Conservation (phyloP, 2,888 invertebrate species). For the Brenthis ino region DNA sequence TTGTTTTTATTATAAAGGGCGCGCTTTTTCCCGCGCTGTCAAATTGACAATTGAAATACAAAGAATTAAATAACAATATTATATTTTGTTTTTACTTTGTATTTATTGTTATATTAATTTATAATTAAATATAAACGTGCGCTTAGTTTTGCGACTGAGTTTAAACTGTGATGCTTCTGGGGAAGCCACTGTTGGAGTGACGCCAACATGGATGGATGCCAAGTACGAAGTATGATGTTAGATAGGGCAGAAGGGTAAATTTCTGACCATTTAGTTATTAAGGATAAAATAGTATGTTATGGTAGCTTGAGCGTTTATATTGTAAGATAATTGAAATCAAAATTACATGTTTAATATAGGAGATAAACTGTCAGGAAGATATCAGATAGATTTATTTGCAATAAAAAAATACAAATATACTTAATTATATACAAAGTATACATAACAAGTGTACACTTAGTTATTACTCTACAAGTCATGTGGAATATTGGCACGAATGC, state of each 20-base stretch:
- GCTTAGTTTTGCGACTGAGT: constrained; percentile 54
- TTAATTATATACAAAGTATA: too few relatives aligned
- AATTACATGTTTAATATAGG: too few relatives aligned
- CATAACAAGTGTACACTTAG: too few relatives aligned
- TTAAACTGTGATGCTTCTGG: constrained; percentile 58
- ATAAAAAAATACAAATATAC: too few relatives aligned
- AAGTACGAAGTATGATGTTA: constrained; percentile 74
- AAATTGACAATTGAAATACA: constrained; percentile 34
- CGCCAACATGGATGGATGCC: constrained; percentile 78
- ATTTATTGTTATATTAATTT: not conserved
- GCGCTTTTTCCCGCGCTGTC: constrained; percentile 49
- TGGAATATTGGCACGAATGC: too few relatives aligned
- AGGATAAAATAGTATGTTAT: not conserved
- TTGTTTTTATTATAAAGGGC: constrained; percentile 44
- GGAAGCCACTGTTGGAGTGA: constrained; percentile 56
- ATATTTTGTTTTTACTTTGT: constrained; percentile 7
- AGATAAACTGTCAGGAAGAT: too few relatives aligned
- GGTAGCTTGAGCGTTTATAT: too few relatives aligned
- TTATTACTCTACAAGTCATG: too few relatives aligned
- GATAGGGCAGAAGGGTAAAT: constrained; percentile 47
- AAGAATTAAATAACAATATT: not conserved
- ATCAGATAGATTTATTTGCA: too few relatives aligned
- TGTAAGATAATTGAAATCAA: too few relatives aligned
- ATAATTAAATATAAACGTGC: constrained; percentile 46
- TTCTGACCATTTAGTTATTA: constrained; percentile 30